Percentiles rank a stretch among this genome's conserved stretches.
Evolutionary conservation across 2,888 invertebrate genomes (phyloP).

Genomic region (Calephelis perditalis): DNA sequence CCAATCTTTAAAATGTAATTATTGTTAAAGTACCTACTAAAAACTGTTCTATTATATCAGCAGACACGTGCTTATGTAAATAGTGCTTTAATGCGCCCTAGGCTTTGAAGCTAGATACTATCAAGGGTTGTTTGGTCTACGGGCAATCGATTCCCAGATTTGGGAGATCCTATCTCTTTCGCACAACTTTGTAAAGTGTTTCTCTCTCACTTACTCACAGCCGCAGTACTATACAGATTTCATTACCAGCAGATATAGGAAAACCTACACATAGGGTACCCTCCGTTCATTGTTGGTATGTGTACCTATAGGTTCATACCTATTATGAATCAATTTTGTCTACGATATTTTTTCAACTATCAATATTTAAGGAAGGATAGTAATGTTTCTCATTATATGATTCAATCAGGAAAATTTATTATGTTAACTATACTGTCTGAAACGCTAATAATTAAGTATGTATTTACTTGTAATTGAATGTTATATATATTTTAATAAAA

Average conservation of each 20-base stretch:
- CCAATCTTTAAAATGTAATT: too few species aligned
- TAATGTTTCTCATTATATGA: too few species aligned
- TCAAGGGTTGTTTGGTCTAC: conserved; percentile 57
- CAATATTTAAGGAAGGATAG: too few species aligned
- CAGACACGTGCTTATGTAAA: conserved; percentile 33
- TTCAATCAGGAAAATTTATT: too few species aligned
- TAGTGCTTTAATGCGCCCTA: conserved; percentile 22
- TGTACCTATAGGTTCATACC: neutral
- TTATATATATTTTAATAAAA: too few species aligned
- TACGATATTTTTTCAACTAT: too few species aligned
- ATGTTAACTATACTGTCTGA: too few species aligned
- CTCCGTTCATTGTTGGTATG: conserved; percentile 9
- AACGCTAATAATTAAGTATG: too few species aligned
- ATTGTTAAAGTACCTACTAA: too few species aligned
- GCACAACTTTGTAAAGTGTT: conserved; percentile 36
- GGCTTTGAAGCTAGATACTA: conserved; percentile 30
- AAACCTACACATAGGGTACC: conserved; percentile 6
- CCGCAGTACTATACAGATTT: conserved; percentile 52
- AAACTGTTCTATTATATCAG: conserved; percentile 2
- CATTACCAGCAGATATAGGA: conserved; percentile 39
- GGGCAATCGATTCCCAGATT: conserved; percentile 66
- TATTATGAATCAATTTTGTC: conserved; percentile 3
- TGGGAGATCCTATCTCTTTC: conserved; percentile 50
- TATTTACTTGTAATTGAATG: neutral
- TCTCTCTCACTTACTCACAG: conserved; percentile 41